A percentile compares a stretch with the other conserved stretches of the same genome.
Evolutionary conservation across 2,797 vertebrate species (phyloP).

Genomic region (Menidia menidia): DNA sequence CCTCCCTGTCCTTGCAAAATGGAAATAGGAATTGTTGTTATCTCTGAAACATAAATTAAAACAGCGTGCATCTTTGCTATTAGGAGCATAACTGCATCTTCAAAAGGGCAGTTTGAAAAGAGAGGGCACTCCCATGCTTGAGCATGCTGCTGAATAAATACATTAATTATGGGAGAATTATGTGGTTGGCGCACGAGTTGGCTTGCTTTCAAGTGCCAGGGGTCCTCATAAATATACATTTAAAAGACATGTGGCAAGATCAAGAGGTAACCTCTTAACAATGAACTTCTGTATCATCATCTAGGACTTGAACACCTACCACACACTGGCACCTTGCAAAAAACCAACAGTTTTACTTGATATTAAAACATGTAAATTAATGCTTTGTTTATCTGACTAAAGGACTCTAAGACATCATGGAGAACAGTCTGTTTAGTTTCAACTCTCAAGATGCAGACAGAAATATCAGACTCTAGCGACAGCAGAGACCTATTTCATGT

Average conservation of each 20-base stretch:
- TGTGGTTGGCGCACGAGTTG: conserved; percentile 67
- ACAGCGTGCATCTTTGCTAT: conserved; percentile 67
- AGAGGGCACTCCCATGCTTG: conserved; percentile 72
- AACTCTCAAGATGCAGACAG: conserved; percentile 60
- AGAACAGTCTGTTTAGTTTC: conserved; percentile 64
- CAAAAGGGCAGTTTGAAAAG: conserved; percentile 77
- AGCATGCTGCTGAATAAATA: conserved; percentile 84
- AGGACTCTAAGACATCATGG: conserved; percentile 65
- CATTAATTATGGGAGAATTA: conserved; percentile 82
- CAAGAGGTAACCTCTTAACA: conserved; percentile 83
- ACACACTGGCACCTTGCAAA: conserved; percentile 55
- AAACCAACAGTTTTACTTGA: conserved; percentile 65
- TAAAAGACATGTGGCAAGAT: conserved; percentile 79
- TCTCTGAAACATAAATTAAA: conserved; percentile 53
- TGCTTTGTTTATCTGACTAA: conserved; percentile 80
- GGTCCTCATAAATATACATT: conserved; percentile 85
- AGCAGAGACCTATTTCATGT: conserved; percentile 38
- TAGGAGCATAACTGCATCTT: conserved; percentile 74
- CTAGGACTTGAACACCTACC: conserved; percentile 71
- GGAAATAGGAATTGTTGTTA: conserved; percentile 62
- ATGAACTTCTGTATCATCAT: conserved; percentile 78
- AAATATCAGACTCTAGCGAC: conserved; percentile 70
- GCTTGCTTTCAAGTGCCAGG: conserved; percentile 77
- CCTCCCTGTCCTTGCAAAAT: conserved; percentile 67
- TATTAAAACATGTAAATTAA: conserved; percentile 84